Evolutionary conservation across 2,888 invertebrate genomes (phyloP).

Genomic region (Lasius fuliginosus): DNA sequence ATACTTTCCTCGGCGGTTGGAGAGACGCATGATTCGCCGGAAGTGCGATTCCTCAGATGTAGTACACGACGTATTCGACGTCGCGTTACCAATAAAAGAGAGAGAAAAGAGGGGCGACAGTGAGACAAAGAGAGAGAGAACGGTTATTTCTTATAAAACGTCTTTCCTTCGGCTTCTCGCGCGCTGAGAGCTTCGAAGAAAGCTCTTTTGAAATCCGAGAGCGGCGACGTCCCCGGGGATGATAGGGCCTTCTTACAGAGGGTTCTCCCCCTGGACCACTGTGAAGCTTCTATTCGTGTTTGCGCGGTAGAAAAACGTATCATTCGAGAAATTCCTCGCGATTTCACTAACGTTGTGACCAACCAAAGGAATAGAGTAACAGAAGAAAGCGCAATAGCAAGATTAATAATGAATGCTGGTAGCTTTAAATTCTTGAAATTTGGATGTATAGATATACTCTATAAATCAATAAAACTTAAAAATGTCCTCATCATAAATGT

Average conservation of each 20-base stretch:
- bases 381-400: background rate
- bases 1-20: constrained; percentile 26
- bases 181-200: constrained; percentile 30
- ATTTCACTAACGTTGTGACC: background rate
- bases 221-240: constrained; percentile 45
- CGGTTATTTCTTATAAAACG: constrained; percentile 44
- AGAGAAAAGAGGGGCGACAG: background rate
- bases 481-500: background rate
- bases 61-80: constrained; percentile 1
- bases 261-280: background rate
- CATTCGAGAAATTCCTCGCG: constrained; percentile 6
- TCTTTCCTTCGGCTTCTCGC: constrained; percentile 3
- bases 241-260: constrained; percentile 35
- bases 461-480: background rate
- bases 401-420: background rate
- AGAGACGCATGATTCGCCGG: constrained; percentile 10
- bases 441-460: background rate
- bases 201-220: constrained; percentile 59
- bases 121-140: background rate
- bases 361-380: no score
- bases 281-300: constrained; percentile 5
- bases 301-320: constrained; percentile 23
- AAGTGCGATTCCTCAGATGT: constrained; percentile 30
- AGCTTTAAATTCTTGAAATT: background rate
- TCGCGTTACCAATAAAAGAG: constrained; percentile 11